These are phyloP conservation scores for Solen grandis DNA, from an alignment of 1,140 invertebrate genomes.

Conservation along the genomic window DNA sequence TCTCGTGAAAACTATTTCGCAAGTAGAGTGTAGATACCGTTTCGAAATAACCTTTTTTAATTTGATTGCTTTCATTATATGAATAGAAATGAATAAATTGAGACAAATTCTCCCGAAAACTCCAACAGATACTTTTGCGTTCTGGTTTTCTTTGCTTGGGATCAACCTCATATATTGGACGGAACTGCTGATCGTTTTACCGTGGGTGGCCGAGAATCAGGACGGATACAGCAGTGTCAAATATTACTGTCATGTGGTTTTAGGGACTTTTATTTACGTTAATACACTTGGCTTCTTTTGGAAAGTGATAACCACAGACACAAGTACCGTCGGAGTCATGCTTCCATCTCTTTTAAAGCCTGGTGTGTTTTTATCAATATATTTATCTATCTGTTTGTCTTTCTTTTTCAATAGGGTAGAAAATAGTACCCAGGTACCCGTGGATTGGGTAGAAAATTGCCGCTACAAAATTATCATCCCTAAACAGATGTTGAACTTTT, in stretches of 20 bases:
- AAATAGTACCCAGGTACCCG: background rate
- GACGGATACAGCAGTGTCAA: background rate
- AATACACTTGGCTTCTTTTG: constrained; percentile 61
- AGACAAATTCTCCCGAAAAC: constrained; percentile 21
- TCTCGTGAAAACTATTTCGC: too few relatives aligned
- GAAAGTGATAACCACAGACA: constrained; percentile 61
- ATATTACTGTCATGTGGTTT: constrained; percentile 61
- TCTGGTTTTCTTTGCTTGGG: constrained; percentile 36
- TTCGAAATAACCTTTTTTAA: too few relatives aligned
- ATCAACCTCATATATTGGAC: constrained; percentile 44
- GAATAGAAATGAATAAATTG: too few relatives aligned
- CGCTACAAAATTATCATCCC: background rate
- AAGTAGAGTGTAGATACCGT: too few relatives aligned
- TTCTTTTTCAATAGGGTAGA: background rate
- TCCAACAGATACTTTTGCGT: constrained; percentile 25
- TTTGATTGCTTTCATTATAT: too few relatives aligned
- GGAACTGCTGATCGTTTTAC: constrained; percentile 25
- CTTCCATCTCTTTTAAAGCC: constrained; percentile 62
- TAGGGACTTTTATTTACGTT: constrained; percentile 58
- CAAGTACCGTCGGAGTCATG: constrained; percentile 58
- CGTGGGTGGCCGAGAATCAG: background rate
- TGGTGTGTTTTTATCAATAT: constrained; percentile 3
- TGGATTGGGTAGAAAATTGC: background rate
- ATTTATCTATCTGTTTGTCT: background rate
- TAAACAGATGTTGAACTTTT: background rate